Evolutionary conservation across 2,113 vertebrate genomes (phyloP).

Genomic region (Glareola pratincola): DNA sequence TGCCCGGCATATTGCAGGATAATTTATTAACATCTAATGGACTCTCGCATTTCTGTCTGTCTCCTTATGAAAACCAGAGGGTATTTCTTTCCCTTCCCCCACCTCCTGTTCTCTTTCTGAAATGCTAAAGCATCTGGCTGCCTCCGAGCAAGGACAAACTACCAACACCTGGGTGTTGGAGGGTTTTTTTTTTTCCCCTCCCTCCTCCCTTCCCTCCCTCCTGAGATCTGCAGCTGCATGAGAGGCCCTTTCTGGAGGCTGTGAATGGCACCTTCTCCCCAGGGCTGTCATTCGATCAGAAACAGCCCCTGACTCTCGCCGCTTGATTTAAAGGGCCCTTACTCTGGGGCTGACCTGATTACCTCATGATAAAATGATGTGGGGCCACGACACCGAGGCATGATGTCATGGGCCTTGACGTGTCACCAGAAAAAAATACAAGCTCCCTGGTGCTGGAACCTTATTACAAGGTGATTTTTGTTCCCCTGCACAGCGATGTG

Average conservation of each 20-base stretch:
- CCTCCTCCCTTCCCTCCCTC: background rate
- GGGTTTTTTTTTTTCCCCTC: fast-evolving
- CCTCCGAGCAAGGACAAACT: conserved; percentile 39
- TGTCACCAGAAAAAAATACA: conserved; percentile 58
- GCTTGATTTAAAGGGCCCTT: conserved; percentile 37
- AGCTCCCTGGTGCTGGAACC: conserved; percentile 26
- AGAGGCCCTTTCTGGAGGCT: background rate
- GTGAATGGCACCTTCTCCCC: conserved; percentile 37
- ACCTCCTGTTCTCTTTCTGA: background rate
- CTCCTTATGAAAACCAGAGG: background rate
- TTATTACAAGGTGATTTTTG: conserved; percentile 47
- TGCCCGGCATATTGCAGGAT: background rate
- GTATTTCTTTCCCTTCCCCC: background rate
- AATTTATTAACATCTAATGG: conserved; percentile 48
- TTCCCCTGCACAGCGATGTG: background rate
- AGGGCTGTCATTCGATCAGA: background rate
- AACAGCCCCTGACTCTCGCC: background rate
- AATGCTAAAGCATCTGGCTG: conserved; percentile 31
- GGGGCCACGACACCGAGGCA: conserved; percentile 13
- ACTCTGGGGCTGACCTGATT: conserved; percentile 21
- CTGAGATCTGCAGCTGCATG: conserved; percentile 15
- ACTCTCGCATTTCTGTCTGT: background rate
- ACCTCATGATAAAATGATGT: conserved; percentile 56
- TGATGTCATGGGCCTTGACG: conserved; percentile 44
- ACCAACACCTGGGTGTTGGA: background rate